Conservation (phyloP, 2,888 invertebrate species). For the Leptarthrus brevirostris region DNA sequence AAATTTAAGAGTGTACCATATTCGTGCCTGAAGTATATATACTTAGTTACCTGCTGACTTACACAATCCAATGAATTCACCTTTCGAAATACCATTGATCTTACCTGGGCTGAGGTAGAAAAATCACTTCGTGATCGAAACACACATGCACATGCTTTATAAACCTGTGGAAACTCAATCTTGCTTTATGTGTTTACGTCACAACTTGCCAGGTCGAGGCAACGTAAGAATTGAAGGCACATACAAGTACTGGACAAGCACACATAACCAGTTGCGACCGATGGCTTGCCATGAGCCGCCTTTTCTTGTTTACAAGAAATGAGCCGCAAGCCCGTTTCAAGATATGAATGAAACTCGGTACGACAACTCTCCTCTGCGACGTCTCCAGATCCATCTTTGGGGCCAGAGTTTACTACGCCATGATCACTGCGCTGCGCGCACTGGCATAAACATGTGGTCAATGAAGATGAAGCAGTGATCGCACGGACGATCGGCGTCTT, state of each 20-base stretch:
- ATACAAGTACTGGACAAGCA: neutral
- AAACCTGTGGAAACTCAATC: neutral
- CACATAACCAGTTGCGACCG: neutral
- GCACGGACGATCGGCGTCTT: conserved; percentile 15
- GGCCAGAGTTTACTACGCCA: conserved; percentile 33
- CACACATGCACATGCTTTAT: conserved; percentile 5
- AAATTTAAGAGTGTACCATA: conserved; percentile 33
- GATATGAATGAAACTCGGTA: conserved; percentile 47
- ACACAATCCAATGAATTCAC: conserved; percentile 36
- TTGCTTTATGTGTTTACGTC: conserved; percentile 9
- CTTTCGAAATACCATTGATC: conserved; percentile 46
- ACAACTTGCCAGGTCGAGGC: conserved; percentile 2
- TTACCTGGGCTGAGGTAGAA: conserved; percentile 18
- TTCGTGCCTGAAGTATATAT: conserved; percentile 33
- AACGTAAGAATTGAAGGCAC: neutral
- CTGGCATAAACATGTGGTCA: conserved; percentile 36
- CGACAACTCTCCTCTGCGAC: conserved; percentile 10
- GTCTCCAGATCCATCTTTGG: conserved; percentile 4
- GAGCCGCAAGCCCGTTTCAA: conserved; percentile 37
- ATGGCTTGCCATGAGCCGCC: conserved; percentile 13
- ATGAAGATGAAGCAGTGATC: conserved; percentile 29
- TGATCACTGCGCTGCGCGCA: conserved; percentile 32
- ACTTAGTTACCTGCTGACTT: conserved; percentile 37
- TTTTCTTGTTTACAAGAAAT: conserved; percentile 35
- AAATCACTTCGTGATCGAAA: conserved; percentile 35